A percentile compares a stretch with the other conserved stretches of the same genome.
These are phyloP conservation scores for Drosophila lacteicornis DNA, from an alignment of 1,140 invertebrate species.

Conservation along the genomic window DNA sequence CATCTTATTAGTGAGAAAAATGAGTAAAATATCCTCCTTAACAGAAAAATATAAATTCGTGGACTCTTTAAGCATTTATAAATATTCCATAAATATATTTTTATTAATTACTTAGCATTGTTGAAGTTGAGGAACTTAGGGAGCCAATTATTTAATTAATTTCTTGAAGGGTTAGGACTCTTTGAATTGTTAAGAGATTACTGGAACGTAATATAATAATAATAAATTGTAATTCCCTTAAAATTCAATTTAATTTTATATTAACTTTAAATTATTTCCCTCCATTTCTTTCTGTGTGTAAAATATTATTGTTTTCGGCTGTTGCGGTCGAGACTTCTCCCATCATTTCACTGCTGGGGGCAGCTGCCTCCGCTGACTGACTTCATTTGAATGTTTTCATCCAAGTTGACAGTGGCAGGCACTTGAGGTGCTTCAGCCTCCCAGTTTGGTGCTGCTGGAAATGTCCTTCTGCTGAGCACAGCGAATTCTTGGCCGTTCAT, in stretches of 20 bases:
- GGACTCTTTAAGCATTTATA: no score
- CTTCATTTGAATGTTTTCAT: slow-evolving; percentile 61
- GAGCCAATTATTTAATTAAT: no score
- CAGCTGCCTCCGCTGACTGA: slow-evolving; percentile 21
- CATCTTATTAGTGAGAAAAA: no score
- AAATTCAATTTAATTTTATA: neutral
- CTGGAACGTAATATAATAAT: no score
- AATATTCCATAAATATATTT: no score
- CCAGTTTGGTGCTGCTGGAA: slow-evolving; percentile 52
- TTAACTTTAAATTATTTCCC: neutral
- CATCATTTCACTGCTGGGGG: slow-evolving; percentile 28
- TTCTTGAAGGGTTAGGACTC: no score
- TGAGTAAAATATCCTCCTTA: no score
- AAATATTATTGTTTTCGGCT: slow-evolving; percentile 33
- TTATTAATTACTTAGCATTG: no score
- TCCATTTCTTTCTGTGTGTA: neutral
- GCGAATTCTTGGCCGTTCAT: slow-evolving; percentile 74
- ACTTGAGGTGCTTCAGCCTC: slow-evolving; percentile 68
- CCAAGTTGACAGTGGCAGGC: slow-evolving; percentile 29
- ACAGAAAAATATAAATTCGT: no score
- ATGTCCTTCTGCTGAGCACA: slow-evolving; percentile 77
- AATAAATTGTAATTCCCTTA: no score
- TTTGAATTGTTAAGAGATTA: no score
- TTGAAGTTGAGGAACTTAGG: no score
- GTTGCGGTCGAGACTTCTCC: slow-evolving; percentile 36